Percentiles rank a stretch among this genome's conserved stretches.
Conservation (phyloP, 1,140 invertebrate genomes). For the Littorina saxatilis region DNA sequence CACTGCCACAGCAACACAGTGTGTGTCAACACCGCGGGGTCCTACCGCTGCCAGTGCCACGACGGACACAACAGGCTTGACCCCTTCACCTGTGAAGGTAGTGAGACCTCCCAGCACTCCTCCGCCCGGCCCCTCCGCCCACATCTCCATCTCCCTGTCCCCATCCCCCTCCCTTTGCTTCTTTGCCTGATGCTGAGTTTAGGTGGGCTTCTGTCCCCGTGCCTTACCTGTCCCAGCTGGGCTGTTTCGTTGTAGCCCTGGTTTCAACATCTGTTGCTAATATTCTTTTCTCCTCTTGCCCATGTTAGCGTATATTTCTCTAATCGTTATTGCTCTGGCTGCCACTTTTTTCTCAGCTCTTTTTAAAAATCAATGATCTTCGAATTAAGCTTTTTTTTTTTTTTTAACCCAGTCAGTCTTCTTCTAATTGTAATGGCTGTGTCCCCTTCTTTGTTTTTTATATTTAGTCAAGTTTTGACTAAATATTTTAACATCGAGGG, state of each 20-base stretch:
- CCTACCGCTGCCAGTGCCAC: constrained; percentile 70
- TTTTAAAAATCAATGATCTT: too few relatives aligned
- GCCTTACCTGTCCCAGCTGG: background rate
- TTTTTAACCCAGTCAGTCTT: too few relatives aligned
- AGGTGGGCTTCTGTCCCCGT: constrained; percentile 9
- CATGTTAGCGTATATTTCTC: background rate
- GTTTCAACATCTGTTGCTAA: background rate
- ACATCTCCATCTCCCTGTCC: constrained; percentile 16
- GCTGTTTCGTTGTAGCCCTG: background rate
- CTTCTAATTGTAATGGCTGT: too few relatives aligned
- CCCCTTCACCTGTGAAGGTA: constrained; percentile 66
- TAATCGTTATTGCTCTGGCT: background rate
- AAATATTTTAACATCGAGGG: too few relatives aligned
- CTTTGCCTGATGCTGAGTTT: background rate
- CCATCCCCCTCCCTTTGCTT: constrained; percentile 38
- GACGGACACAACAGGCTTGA: constrained; percentile 63
- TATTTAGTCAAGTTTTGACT: too few relatives aligned
- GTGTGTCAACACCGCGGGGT: constrained; percentile 73
- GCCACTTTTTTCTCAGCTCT: too few relatives aligned
- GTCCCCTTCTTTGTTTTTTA: too few relatives aligned
- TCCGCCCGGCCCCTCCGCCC: constrained; percentile 14
- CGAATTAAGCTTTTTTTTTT: too few relatives aligned
- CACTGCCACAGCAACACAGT: constrained; percentile 84
- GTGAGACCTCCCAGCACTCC: constrained; percentile 30
- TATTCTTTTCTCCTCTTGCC: background rate